Percentiles rank a stretch among this genome's conserved stretches.
These are phyloP conservation scores for Pithys albifrons DNA, from an alignment of 2,113 vertebrate genomes.

Conservation along the genomic window DNA sequence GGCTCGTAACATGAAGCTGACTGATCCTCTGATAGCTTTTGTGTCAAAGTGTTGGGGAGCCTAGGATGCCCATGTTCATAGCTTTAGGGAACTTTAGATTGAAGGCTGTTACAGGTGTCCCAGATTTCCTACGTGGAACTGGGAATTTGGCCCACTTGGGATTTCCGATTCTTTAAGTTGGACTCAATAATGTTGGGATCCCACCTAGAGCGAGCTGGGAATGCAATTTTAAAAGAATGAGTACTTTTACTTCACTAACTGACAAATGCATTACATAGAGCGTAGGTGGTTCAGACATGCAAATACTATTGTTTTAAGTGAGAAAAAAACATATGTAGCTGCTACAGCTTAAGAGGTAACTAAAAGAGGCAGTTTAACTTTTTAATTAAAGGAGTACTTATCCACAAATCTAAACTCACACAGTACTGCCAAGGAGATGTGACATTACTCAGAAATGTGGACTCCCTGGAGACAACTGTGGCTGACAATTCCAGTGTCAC, in stretches of 20 bases:
- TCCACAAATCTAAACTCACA: not conserved
- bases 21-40: not conserved
- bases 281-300: not conserved
- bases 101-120: not conserved
- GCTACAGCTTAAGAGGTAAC: not conserved
- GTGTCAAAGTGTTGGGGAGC: not conserved
- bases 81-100: not conserved
- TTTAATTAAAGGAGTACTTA: not conserved
- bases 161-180: not conserved
- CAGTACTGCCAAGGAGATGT: not conserved
- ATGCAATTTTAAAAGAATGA: not conserved
- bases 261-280: not conserved
- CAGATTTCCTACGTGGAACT: not conserved
- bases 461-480: not conserved
- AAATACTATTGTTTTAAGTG: not conserved
- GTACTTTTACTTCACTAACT: not conserved
- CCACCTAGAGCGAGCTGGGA: not conserved
- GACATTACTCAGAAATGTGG: not conserved
- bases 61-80: rapidly evolving
- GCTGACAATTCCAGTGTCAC: not conserved
- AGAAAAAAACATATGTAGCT: not conserved
- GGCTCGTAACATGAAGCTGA: not conserved
- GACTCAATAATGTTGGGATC: not conserved
- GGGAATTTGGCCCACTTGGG: not conserved
- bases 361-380: not conserved